Percentiles rank a stretch among this genome's conserved stretches.
Evolutionary conservation across 2,888 invertebrate species (phyloP).

Genomic region (Pycnomerus fuliginosus): DNA sequence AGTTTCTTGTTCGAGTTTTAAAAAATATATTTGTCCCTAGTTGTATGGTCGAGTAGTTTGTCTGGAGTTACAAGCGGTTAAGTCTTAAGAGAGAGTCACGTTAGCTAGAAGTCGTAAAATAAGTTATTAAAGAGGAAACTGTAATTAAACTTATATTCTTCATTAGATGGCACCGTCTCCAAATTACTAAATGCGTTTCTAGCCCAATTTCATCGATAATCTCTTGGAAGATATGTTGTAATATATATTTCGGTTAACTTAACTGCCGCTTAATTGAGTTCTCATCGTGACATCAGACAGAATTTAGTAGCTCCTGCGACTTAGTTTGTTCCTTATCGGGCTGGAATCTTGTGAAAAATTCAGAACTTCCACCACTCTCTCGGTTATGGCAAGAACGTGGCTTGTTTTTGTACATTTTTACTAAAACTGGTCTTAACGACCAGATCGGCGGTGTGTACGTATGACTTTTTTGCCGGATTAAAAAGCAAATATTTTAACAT

Average conservation of each 20-base stretch:
- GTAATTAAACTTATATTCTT: slow-evolving; percentile 24
- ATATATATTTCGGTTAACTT: slow-evolving; percentile 19
- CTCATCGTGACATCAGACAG: slow-evolving; percentile 21
- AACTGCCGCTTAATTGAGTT: slow-evolving; percentile 25
- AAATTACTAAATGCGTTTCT: slow-evolving; percentile 23
- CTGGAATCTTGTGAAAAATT: slow-evolving; percentile 19
- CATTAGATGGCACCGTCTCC: slow-evolving; percentile 24
- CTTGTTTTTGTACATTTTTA: slow-evolving; percentile 14
- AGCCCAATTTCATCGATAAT: slow-evolving; percentile 26
- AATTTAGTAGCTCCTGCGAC: slow-evolving; percentile 21
- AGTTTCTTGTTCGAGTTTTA: too few relatives aligned
- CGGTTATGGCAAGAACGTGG: slow-evolving; percentile 19
- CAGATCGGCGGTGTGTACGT: too few relatives aligned
- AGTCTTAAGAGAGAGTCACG: slow-evolving; percentile 11
- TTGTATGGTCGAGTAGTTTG: neutral
- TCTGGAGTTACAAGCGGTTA: neutral
- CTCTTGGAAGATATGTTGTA: slow-evolving; percentile 19
- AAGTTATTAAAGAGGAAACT: slow-evolving; percentile 23
- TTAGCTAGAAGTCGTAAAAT: slow-evolving; percentile 16
- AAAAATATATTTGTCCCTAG: neutral
- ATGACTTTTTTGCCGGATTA: too few relatives aligned
- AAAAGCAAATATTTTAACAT: too few relatives aligned
- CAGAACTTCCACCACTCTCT: slow-evolving; percentile 15
- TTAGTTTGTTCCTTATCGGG: slow-evolving; percentile 16
- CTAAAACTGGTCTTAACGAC: slow-evolving; percentile 8